These are phyloP conservation scores for Cryptotis parvus DNA, from an alignment of 2,113 vertebrate genomes.

Conservation along the genomic window DNA sequence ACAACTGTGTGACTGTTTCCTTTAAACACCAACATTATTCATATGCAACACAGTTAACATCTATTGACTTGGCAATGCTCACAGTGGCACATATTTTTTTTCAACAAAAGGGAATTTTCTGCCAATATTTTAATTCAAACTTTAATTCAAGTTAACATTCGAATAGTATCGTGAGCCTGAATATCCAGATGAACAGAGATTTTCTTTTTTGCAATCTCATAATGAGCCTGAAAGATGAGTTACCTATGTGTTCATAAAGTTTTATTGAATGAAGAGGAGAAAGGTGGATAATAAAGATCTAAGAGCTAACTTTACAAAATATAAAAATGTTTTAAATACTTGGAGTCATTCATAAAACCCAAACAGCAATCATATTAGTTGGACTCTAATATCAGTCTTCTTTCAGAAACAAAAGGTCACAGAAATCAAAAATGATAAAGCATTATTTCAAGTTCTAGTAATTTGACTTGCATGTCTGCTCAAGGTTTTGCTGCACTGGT, in stretches of 20 bases:
- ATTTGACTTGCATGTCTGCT: background rate
- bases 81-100: conserved; percentile 36
- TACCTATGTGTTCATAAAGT: background rate
- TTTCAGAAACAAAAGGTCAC: background rate
- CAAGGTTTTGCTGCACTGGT: background rate
- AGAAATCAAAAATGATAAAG: background rate
- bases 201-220: background rate
- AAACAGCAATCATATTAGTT: background rate
- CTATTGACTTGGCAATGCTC: conserved; percentile 64
- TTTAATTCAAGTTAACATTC: conserved; percentile 36
- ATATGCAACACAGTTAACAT: conserved; percentile 46
- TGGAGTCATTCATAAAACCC: background rate
- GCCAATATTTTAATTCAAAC: conserved; percentile 58
- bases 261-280: background rate
- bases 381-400: background rate
- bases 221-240: background rate
- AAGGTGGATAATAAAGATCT: conserved; percentile 5
- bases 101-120: conserved; percentile 24
- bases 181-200: background rate
- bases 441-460: background rate
- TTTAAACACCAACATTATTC: conserved; percentile 64
- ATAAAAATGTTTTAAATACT: conserved; percentile 1
- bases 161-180: background rate
- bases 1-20: conserved; percentile 21
- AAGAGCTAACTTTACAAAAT: background rate